Percentiles rank a stretch among this genome's conserved stretches.
phyloP scores from a whole-genome alignment of 2,888 invertebrate genomes.

The Neoaliturus tenellus region DNA sequence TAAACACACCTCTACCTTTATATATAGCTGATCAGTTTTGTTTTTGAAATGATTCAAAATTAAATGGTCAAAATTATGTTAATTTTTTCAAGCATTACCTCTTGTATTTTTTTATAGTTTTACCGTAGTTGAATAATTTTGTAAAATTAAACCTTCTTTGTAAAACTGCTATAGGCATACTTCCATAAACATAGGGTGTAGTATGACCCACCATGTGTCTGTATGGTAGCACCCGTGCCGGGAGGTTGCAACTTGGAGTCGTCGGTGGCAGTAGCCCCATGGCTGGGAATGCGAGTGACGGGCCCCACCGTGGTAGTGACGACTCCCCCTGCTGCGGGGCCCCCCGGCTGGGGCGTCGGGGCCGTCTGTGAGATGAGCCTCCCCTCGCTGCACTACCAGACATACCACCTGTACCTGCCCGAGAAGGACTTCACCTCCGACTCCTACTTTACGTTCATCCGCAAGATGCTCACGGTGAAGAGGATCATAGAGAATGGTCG shows the following conservation, averaged over 20 bases:
- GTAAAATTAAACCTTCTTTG: too few species aligned
- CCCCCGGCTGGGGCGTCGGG: not conserved
- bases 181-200: too few species aligned
- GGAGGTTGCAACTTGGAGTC: slow-evolving; percentile 87
- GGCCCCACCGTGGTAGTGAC: slow-evolving; percentile 75
- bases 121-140: too few species aligned
- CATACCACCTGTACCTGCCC: slow-evolving; percentile 80
- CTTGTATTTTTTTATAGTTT: too few species aligned
- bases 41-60: too few species aligned
- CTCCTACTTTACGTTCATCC: slow-evolving; percentile 78
- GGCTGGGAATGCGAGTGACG: slow-evolving; percentile 73
- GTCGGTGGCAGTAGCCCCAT: slow-evolving; percentile 76
- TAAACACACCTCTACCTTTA: too few species aligned
- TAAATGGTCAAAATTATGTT: too few species aligned
- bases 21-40: too few species aligned
- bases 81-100: too few species aligned
- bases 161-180: too few species aligned
- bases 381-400: slow-evolving; percentile 70
- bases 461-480: slow-evolving; percentile 78
- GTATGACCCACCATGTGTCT: not conserved
- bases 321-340: slow-evolving; percentile 55
- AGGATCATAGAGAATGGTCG: slow-evolving; percentile 75
- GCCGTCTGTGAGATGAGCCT: not conserved
- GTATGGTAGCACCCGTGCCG: slow-evolving; percentile 81
- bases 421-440: slow-evolving; percentile 76